Conservation (phyloP, 30 jellyfish, hydroid and myxozoan genomes). For the Hydra vulgaris region DNA sequence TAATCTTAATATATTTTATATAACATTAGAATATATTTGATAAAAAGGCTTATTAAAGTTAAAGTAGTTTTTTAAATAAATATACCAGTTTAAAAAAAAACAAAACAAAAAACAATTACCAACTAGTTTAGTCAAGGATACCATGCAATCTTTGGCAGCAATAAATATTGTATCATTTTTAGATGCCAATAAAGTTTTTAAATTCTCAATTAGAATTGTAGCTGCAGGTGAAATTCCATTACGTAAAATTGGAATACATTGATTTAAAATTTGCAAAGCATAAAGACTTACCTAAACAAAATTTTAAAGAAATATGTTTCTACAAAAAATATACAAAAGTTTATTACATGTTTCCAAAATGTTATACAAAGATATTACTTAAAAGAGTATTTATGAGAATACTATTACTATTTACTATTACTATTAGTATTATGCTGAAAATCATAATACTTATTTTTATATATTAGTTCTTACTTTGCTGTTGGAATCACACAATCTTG, state of each 20-base stretch:
- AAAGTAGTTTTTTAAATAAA: no score
- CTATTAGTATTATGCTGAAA: no score
- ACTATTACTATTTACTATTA: no score
- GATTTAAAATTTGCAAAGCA: slow-evolving; percentile 72
- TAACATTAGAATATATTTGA: no score
- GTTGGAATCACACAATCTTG: slow-evolving; percentile 80
- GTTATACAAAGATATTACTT: not conserved
- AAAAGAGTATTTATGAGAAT: not conserved
- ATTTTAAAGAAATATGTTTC: not conserved
- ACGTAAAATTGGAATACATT: slow-evolving; percentile 66
- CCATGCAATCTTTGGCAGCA: slow-evolving; percentile 67
- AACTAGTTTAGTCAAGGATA: slow-evolving; percentile 47
- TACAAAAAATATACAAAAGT: not conserved
- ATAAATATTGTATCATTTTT: slow-evolving; percentile 64
- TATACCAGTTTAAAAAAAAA: no score
- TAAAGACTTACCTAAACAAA: slow-evolving; percentile 51
- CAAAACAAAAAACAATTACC: no score
- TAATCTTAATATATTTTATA: no score
- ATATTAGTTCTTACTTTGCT: slow-evolving; percentile 45
- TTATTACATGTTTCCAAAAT: not conserved
- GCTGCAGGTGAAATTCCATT: slow-evolving; percentile 61
- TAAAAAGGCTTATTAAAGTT: no score
- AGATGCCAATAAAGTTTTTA: slow-evolving; percentile 76
- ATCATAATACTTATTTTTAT: no score
- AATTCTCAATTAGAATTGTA: slow-evolving; percentile 42